Percentiles rank a stretch among this genome's conserved stretches.
phyloP scores from a whole-genome alignment of 2,113 vertebrate species.

The Stigmatopora argus region DNA sequence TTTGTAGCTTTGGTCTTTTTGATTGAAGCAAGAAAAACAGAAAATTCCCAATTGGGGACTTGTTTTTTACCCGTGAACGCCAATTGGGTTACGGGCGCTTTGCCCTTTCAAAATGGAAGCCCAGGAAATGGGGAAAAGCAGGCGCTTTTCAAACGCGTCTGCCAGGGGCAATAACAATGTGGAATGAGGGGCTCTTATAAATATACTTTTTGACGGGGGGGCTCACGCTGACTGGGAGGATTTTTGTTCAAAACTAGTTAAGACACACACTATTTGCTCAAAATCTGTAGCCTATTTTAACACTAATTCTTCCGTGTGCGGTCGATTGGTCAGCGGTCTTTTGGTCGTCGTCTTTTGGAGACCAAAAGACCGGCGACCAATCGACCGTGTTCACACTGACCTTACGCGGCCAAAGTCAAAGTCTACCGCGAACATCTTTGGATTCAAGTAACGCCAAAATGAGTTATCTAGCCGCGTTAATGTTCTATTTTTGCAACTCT shows the following conservation, averaged over 20 bases:
- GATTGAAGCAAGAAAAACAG: conserved; percentile 48
- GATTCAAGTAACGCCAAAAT: no score
- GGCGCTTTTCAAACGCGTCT: not conserved
- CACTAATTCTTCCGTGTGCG: no score
- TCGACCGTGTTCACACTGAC: no score
- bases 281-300: no score
- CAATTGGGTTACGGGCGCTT: conserved; percentile 6
- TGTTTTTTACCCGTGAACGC: conserved; percentile 15
- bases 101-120: not conserved
- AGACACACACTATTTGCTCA: no score
- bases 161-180: not conserved
- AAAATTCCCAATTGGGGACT: conserved; percentile 26
- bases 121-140: not conserved
- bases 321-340: no score
- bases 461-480: no score
- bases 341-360: no score
- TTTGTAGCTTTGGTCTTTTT: conserved; percentile 32
- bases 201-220: not conserved
- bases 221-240: not conserved
- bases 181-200: not conserved
- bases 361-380: no score
- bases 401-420: no score
- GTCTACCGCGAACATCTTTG: no score
- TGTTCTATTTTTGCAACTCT: no score
- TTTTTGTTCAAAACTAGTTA: not conserved